Evolutionary conservation across 1,140 invertebrate genomes (phyloP), one percentile per base, ranked within the genome.

Genomic region (Magallana angulata): DNA sequence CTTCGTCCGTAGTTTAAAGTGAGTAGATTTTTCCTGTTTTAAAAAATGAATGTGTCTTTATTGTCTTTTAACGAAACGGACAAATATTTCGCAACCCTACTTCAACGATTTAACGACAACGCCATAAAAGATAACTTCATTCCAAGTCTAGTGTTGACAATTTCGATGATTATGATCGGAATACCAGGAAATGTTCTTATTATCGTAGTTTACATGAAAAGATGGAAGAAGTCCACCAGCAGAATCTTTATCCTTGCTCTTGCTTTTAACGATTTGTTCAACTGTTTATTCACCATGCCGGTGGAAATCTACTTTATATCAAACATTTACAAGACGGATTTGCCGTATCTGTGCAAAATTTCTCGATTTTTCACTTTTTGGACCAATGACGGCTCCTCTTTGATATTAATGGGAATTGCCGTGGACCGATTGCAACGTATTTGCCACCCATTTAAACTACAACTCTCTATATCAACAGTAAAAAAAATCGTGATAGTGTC

Each of bases 231-330:
- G 68, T 85, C 85, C 4, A 89, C 88, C 9, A 68, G 85, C 30
- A 86, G 88, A 48, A 87, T 89, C 16, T 89, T 89, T n/a, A 87
- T 89, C 11, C 60, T 89, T 57, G 88, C 88, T 57, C 62, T 89
- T 1, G 82, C 88, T 1, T 80, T 48, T 14, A 68, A 68, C 48
- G 86, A 89, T 56, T 58, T 89, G 4, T 56, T 89, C 6, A 89
- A 86, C 82, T 68, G 82, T 48, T 60, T 82, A 4, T 71, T 85
- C 4, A 76, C 85, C n/a, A 62, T 87, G 87, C 88, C 88, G 36
- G 57, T 84, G 12, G 88, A 89, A 56, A 7, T 89, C 3, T 59
- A 36, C 16, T 57, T 86, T 30, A 59, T 89, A 12, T 24, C 12
- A 3, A 89, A 89, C 48, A 80, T 82, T 57, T 57, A 62, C 7